Conservation (phyloP, 2,888 invertebrate species). For the Drosophila stalkeri region DNA sequence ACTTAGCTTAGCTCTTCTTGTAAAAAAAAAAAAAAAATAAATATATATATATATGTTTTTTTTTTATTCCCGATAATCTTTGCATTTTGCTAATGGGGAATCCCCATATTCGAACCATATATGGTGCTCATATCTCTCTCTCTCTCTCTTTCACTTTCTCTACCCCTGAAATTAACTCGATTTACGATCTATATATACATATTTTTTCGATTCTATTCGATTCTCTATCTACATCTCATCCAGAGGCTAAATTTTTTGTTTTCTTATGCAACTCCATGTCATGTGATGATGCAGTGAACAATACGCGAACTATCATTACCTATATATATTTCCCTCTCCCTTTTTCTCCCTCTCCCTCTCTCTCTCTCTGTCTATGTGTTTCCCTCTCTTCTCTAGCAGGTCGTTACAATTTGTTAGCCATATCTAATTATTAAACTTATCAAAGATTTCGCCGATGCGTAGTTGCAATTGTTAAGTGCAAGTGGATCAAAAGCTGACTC, state of each 20-base stretch:
- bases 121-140: too few relatives aligned
- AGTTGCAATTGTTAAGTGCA: slow-evolving; percentile 13
- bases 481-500: slow-evolving; percentile 26
- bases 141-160: not conserved
- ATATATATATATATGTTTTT: not conserved
- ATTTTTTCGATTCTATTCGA: too few relatives aligned
- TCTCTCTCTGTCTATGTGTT: not conserved
- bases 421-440: slow-evolving; percentile 28
- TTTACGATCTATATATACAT: not conserved
- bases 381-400: not conserved
- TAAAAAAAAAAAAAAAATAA: too few relatives aligned
- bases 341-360: not conserved
- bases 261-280: not conserved
- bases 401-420: not conserved
- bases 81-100: not conserved
- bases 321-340: too few relatives aligned
- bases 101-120: not conserved
- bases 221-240: too few relatives aligned
- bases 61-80: not conserved
- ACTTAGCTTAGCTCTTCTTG: not conserved
- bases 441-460: slow-evolving; percentile 26
- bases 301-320: not conserved
- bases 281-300: not conserved
- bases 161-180: not conserved
- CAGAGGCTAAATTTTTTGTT: not conserved